Conservation (phyloP, 2,888 invertebrate species). For the Lamproptera curius region DNA sequence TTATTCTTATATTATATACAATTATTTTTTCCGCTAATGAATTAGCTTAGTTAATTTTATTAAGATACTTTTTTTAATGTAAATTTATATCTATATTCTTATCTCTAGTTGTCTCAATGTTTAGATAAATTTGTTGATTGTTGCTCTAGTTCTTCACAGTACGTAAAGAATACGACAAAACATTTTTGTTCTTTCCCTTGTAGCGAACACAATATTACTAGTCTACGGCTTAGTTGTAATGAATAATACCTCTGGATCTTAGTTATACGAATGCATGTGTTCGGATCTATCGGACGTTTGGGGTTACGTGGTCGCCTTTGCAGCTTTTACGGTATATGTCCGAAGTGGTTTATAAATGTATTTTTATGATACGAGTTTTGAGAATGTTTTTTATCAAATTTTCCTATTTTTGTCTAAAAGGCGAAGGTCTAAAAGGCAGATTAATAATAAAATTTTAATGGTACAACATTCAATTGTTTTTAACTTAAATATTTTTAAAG, state of each 20-base stretch:
- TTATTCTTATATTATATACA: conserved; percentile 9
- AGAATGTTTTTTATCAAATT: too few relatives aligned
- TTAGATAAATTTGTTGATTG: conserved; percentile 43
- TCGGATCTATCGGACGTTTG: too few relatives aligned
- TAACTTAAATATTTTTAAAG: too few relatives aligned
- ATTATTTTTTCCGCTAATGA: conserved; percentile 14
- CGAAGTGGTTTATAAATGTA: too few relatives aligned
- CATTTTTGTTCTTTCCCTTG: conserved; percentile 28
- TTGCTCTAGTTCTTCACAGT: conserved; percentile 33
- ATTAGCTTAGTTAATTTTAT: conserved; percentile 20
- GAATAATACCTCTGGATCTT: conserved; percentile 61
- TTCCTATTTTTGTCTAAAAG: too few relatives aligned
- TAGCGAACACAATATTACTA: conserved; percentile 64
- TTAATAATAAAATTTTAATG: too few relatives aligned
- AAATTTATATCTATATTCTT: conserved; percentile 17
- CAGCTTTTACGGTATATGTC: too few relatives aligned
- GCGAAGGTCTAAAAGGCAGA: too few relatives aligned
- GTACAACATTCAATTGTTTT: too few relatives aligned
- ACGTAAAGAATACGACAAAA: conserved; percentile 20
- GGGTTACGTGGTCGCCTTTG: too few relatives aligned
- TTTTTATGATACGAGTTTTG: too few relatives aligned
- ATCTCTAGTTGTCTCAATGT: conserved; percentile 15
- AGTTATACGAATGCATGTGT: conserved; percentile 24
- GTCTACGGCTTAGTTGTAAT: conserved; percentile 57
- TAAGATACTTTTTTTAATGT: not conserved